Conservation (phyloP, 1,140 invertebrate genomes). For the Drosophila sechellia region DNA sequence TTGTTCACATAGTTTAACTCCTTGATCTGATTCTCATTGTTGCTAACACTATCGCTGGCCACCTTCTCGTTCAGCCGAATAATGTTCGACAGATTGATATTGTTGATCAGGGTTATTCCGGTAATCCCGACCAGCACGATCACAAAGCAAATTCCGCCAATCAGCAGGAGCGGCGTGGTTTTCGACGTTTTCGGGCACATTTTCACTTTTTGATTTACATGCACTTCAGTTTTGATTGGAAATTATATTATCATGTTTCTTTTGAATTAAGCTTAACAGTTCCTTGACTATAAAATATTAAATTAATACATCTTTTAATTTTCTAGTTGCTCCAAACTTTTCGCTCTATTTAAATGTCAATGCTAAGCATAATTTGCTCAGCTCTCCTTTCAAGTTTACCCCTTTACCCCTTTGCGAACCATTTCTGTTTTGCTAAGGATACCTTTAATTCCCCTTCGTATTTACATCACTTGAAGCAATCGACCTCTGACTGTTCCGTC, state of each 20-base stretch:
- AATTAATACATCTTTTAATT: no score
- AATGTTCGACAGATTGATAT: constrained; percentile 81
- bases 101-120: constrained; percentile 80
- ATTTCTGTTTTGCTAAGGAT: neutral
- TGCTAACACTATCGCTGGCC: constrained; percentile 79
- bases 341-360: neutral
- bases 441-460: constrained; percentile 19
- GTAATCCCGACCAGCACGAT: constrained; percentile 78
- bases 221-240: constrained; percentile 5
- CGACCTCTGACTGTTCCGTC: neutral
- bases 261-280: neutral
- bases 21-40: constrained; percentile 77
- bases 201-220: neutral
- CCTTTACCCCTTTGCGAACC: neutral
- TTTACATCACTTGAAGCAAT: constrained; percentile 39
- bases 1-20: constrained; percentile 78
- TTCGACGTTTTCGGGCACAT: constrained; percentile 82
- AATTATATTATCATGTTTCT: constrained; percentile 1
- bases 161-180: constrained; percentile 73
- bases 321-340: no score
- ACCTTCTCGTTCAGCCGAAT: constrained; percentile 82
- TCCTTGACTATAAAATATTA: neutral
- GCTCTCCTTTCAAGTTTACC: neutral
- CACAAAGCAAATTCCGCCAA: constrained; percentile 76
- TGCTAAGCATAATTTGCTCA: neutral